Conservation (phyloP, 1,140 invertebrate species). For the Pygmarrhopalites habei region DNA sequence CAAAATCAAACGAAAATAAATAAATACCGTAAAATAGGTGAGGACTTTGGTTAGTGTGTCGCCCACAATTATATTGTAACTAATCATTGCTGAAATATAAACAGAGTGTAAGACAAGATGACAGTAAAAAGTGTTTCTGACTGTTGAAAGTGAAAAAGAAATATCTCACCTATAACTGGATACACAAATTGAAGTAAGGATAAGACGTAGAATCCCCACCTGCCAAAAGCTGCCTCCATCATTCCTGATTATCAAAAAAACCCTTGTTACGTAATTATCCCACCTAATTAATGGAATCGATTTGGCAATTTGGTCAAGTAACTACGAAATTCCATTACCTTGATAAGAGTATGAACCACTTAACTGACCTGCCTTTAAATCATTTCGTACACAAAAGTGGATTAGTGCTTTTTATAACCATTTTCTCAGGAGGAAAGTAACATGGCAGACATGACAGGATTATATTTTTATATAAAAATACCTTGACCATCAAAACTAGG, state of each 20-base stretch:
- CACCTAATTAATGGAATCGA: too few species aligned
- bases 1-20: too few species aligned
- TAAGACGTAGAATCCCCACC: constrained; percentile 67
- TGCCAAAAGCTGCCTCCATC: constrained; percentile 73
- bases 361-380: constrained; percentile 64
- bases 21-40: constrained; percentile 52
- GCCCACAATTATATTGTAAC: constrained; percentile 82
- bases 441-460: constrained; percentile 42
- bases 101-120: too few species aligned
- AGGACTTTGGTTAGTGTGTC: constrained; percentile 81
- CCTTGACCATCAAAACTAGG: constrained; percentile 71
- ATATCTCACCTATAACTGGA: constrained; percentile 71
- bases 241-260: constrained; percentile 57
- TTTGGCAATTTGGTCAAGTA: too few species aligned
- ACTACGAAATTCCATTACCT: constrained; percentile 40
- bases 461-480: too few species aligned
- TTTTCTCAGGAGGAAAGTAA: background rate
- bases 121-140: too few species aligned
- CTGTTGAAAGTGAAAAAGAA: constrained; percentile 17
- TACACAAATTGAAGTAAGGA: constrained; percentile 74
- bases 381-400: too few species aligned
- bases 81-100: constrained; percentile 79
- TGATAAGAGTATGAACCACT: constrained; percentile 76
- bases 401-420: too few species aligned
- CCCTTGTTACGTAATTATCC: too few species aligned